These are phyloP conservation scores for Oncorhynchus mykiss DNA, from an alignment of 2,113 vertebrate genomes.

Conservation along the genomic window DNA sequence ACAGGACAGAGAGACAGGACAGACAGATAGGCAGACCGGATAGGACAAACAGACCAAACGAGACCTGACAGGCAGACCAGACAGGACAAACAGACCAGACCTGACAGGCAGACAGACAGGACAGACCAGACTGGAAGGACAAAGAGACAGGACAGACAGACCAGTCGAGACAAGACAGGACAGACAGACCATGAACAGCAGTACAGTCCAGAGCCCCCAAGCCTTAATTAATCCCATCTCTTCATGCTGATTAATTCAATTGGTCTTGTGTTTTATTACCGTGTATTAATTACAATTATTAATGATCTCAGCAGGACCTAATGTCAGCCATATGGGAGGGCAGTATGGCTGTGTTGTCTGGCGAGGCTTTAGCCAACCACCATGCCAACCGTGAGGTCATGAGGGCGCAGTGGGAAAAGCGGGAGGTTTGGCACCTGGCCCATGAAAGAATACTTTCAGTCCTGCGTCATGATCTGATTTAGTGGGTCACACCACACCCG, in stretches of 20 bases:
- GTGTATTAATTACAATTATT: constrained; percentile 49
- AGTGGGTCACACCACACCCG: not conserved
- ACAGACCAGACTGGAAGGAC: too few relatives aligned
- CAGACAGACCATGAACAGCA: constrained; percentile 37
- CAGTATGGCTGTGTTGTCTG: constrained; percentile 28
- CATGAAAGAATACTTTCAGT: constrained; percentile 12
- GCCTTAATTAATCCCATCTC: constrained; percentile 69
- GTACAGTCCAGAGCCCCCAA: constrained; percentile 60
- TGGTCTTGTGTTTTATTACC: constrained; percentile 51
- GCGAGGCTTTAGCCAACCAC: not conserved
- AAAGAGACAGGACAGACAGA: not conserved
- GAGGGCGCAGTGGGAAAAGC: constrained; percentile 17
- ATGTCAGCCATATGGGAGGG: constrained; percentile 59
- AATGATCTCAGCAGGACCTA: constrained; percentile 56
- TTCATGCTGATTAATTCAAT: constrained; percentile 67
- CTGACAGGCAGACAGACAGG: too few relatives aligned
- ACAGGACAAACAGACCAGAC: too few relatives aligned
- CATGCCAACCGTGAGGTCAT: constrained; percentile 27
- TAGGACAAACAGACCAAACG: not conserved
- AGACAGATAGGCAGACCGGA: not conserved
- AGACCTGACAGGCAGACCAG: too few relatives aligned
- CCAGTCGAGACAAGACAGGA: not conserved
- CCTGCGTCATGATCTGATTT: not conserved
- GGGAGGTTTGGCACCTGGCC: constrained; percentile 24
- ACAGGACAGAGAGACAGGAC: not conserved